A percentile compares a stretch with the other conserved stretches of the same genome.
Evolutionary conservation across 2,888 invertebrate species (phyloP).

Genomic region (Protodeltote pygarga): DNA sequence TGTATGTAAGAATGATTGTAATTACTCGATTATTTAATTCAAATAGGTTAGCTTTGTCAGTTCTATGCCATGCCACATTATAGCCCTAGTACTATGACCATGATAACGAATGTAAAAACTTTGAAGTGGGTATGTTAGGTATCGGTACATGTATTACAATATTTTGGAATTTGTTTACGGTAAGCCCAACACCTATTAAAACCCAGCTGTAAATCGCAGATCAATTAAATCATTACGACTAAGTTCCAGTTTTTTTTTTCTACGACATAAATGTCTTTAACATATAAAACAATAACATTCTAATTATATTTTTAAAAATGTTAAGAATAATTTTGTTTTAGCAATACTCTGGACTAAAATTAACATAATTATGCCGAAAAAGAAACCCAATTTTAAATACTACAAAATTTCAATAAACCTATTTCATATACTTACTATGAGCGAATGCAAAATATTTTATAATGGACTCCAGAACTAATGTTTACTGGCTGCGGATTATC

Average conservation of each 20-base stretch:
- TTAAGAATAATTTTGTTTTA: constrained; percentile 28
- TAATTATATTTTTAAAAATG: constrained; percentile 14
- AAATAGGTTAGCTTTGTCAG: too few species aligned
- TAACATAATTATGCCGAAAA: constrained; percentile 27
- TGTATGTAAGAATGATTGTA: too few species aligned
- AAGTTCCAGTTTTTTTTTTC: constrained; percentile 30
- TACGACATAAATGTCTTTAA: constrained; percentile 28
- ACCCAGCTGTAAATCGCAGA: constrained; percentile 38
- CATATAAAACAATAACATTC: constrained; percentile 34
- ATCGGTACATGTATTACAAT: constrained; percentile 1
- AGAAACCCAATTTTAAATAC: constrained; percentile 39
- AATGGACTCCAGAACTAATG: constrained; percentile 46
- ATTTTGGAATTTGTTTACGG: constrained; percentile 38
- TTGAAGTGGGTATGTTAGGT: too few species aligned
- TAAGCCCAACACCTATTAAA: constrained; percentile 20
- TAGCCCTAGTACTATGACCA: too few species aligned
- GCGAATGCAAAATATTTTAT: constrained; percentile 43
- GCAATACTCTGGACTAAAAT: constrained; percentile 31
- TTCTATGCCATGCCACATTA: too few species aligned
- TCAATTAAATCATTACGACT: constrained; percentile 47
- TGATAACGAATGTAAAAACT: too few species aligned
- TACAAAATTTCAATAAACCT: constrained; percentile 34
- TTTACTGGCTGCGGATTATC: constrained; percentile 60
- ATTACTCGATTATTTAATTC: too few species aligned
- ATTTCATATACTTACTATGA: constrained; percentile 43